Evolutionary conservation across 2,888 invertebrate species (phyloP).

Genomic region (Branchellion lobata): DNA sequence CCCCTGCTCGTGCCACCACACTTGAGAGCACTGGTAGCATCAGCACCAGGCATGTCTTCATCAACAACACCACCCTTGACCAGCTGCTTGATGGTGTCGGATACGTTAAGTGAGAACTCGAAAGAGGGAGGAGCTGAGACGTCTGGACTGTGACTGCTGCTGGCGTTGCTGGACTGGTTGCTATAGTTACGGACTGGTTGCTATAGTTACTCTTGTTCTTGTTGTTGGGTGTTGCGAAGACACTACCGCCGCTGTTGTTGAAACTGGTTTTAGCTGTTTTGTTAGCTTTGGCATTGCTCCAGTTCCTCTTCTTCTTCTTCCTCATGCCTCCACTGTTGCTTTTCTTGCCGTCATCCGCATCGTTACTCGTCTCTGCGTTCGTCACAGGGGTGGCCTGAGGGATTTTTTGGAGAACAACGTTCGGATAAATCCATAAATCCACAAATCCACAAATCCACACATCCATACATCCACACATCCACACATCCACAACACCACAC

Average conservation of each 20-base stretch:
- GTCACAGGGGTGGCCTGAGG: neutral
- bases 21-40: neutral
- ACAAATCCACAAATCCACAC: neutral
- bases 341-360: neutral
- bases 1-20: slow-evolving; percentile 5
- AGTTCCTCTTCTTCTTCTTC: neutral
- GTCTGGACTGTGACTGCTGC: neutral
- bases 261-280: neutral
- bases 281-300: neutral
- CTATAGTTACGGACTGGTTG: neutral
- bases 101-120: neutral
- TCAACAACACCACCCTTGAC: neutral
- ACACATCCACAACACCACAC: too few species aligned
- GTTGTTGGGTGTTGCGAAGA: neutral
- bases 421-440: neutral
- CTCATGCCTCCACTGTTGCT: slow-evolving; percentile 1
- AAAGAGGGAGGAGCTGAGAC: neutral
- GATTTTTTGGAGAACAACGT: neutral
- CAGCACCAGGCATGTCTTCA: neutral
- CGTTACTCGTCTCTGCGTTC: neutral
- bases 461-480: too few species aligned
- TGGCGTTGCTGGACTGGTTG: neutral
- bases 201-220: neutral
- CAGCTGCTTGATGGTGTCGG: neutral
- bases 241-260: too few species aligned